Evolutionary conservation across 2,797 vertebrate genomes (phyloP), one percentile per base, ranked within the genome.

Genomic region (Macropodus opercularis): DNA sequence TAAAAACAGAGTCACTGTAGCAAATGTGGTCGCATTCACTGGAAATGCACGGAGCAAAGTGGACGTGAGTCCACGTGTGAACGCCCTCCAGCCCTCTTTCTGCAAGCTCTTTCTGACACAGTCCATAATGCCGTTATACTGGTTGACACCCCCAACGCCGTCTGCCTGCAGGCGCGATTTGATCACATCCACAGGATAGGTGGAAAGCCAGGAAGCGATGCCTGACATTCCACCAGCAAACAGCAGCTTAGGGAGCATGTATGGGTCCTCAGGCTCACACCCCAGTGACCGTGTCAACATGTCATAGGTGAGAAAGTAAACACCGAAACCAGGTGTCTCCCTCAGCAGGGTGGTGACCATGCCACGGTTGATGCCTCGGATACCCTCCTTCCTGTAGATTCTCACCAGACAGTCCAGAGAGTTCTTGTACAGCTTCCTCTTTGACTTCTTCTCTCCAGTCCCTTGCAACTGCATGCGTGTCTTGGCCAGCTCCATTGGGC

Each of bases 401-500:
- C 96, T 94, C 22, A 91, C 85, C 89, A 99, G 92, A 54, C 98
- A 99, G 89, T 98, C 95, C 89, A 99, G 87, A 1, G 98, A 96
- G 84, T 98, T 98, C 80, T 95, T 96, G 86, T 99, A 99, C 84
- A 94, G 34, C 87, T 95, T 97, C 0, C 52, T 92, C 40, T 89
- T 94, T 0, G 92, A 92, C 76, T 94, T 95, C 84, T 93, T 96
- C 80, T 96, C 93, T 0, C 98, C 96, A 0, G 94, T 95, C n/a
- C 93, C 97, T 78, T 98, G 98, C 85, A 99, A 86, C 89, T 99
- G 98, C 95, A 99, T 95, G 72, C 98, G 94, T 0, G 98, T 99
- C 91, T 99, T 99, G 29, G 97, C 97, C 83, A 99, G 78, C 83
- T 99, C 98, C 96, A 99, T 97, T 1, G 98, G 98, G 64, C 97